A percentile compares a stretch with the other conserved stretches of the same genome.
Conservation (phyloP, 2,113 vertebrate species). For the Gavialis gangeticus region DNA sequence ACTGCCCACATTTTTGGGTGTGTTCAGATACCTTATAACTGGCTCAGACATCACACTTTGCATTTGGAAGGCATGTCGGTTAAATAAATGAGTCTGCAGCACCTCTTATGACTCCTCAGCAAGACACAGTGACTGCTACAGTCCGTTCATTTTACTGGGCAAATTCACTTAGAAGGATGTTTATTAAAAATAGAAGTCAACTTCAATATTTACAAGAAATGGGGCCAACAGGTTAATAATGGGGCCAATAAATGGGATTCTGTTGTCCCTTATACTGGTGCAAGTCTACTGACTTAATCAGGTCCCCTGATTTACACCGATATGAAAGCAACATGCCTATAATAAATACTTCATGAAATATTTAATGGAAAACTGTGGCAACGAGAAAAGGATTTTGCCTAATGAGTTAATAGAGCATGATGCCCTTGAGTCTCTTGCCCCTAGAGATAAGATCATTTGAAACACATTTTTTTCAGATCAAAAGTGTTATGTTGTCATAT, state of each 20-base stretch:
- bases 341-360: slow-evolving; percentile 62
- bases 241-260: slow-evolving; percentile 30
- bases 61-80: neutral
- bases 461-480: slow-evolving; percentile 70
- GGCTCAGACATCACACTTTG: neutral
- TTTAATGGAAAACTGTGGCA: slow-evolving; percentile 55
- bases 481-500: slow-evolving; percentile 66
- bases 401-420: slow-evolving; percentile 65
- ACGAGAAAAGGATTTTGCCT: slow-evolving; percentile 40
- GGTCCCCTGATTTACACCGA: slow-evolving; percentile 15
- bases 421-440: slow-evolving; percentile 52
- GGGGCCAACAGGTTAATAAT: slow-evolving; percentile 3
- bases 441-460: slow-evolving; percentile 57
- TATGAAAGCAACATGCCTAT: slow-evolving; percentile 41
- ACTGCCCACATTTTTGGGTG: neutral
- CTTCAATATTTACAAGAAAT: slow-evolving; percentile 30
- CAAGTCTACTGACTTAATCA: slow-evolving; percentile 49
- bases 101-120: neutral
- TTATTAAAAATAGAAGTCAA: neutral
- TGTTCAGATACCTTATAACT: neutral
- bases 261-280: slow-evolving; percentile 29
- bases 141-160: neutral
- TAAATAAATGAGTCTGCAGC: neutral
- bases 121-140: neutral
- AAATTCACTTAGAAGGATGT: neutral